Percentiles rank a stretch among this genome's conserved stretches.
These are phyloP conservation scores for Nyctibius grandis DNA, from an alignment of 2,797 vertebrate genomes.

Conservation along the genomic window DNA sequence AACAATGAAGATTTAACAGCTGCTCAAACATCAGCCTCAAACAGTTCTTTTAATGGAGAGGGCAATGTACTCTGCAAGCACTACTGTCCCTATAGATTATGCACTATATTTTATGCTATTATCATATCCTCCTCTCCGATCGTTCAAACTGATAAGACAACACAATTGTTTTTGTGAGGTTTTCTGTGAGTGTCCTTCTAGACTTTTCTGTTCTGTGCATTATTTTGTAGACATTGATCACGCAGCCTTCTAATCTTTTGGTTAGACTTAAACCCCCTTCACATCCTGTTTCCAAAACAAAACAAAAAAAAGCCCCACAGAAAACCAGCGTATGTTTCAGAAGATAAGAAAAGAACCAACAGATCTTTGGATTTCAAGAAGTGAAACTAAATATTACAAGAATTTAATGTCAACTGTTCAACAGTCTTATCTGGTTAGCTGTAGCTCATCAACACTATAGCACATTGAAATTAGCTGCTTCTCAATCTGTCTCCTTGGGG, in stretches of 20 bases:
- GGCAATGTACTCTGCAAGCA: neutral
- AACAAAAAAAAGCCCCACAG: neutral
- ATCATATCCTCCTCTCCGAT: neutral
- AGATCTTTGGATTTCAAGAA: neutral
- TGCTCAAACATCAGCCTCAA: neutral
- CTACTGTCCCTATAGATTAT: neutral
- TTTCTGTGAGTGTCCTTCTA: neutral
- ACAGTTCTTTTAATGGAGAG: neutral
- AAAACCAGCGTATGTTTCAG: neutral
- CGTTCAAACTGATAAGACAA: neutral
- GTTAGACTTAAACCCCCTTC: accelerated
- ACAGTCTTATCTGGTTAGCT: neutral
- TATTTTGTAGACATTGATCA: neutral
- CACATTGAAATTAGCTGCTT: neutral
- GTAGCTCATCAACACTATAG: neutral
- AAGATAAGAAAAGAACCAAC: accelerated
- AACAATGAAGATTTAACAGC: neutral
- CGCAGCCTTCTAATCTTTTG: neutral
- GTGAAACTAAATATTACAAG: neutral
- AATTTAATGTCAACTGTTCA: neutral
- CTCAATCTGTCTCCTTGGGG: neutral
- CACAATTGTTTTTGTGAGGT: neutral
- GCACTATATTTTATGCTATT: neutral
- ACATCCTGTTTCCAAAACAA: neutral
- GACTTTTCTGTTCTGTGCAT: neutral